These are phyloP conservation scores for Meteorus cinctellus DNA, from an alignment of 2,888 invertebrate species.

Conservation along the genomic window DNA sequence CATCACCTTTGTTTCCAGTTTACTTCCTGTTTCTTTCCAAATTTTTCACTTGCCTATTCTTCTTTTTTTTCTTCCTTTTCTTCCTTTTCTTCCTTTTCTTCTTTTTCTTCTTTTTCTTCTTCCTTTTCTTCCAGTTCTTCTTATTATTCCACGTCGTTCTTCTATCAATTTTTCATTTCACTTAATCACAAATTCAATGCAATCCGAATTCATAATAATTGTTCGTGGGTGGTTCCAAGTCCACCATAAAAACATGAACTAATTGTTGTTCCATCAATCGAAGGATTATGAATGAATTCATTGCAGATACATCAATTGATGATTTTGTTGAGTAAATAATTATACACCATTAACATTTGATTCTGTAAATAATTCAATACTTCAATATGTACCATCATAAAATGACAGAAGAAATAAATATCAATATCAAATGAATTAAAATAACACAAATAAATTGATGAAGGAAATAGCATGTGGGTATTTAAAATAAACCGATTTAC, in stretches of 20 bases:
- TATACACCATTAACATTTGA: neutral
- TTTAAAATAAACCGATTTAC: neutral
- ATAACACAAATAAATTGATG: neutral
- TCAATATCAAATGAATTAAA: too few species aligned
- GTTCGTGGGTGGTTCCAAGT: slow-evolving; percentile 19
- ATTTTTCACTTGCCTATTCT: slow-evolving; percentile 16
- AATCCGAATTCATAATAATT: neutral
- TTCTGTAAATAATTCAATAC: neutral
- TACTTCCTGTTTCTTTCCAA: neutral
- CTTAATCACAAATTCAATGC: neutral
- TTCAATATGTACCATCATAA: neutral
- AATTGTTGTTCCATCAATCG: neutral
- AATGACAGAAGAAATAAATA: neutral
- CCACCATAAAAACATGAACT: neutral
- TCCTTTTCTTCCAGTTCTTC: slow-evolving; percentile 35
- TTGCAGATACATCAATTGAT: neutral
- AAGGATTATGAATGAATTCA: too few species aligned
- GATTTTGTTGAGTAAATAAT: neutral
- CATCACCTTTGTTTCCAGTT: neutral
- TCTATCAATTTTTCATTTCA: slow-evolving; percentile 33
- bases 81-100: slow-evolving; percentile 30
- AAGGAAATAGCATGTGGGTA: too few species aligned
- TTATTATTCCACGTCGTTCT: slow-evolving; percentile 54
- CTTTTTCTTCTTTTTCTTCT: slow-evolving; percentile 53
- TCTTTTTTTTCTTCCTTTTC: slow-evolving; percentile 20